Evolutionary conservation across 2,797 vertebrate genomes (phyloP).

Genomic region (Falco concolor): DNA sequence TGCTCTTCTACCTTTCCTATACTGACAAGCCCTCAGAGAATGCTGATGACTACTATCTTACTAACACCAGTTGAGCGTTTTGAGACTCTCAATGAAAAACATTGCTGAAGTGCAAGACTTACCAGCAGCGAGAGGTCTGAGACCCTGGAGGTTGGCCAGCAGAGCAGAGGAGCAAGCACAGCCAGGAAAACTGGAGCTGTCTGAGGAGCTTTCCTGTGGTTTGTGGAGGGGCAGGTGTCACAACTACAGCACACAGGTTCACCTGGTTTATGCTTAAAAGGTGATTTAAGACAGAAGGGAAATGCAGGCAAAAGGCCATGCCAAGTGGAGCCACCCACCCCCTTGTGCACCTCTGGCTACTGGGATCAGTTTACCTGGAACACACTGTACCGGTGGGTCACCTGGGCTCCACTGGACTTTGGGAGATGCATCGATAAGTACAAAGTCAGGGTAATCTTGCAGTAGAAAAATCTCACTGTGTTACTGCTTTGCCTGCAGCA

Average conservation of each 20-base stretch:
- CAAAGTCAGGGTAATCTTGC: not conserved
- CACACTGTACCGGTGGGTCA: not conserved
- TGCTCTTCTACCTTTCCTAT: not conserved
- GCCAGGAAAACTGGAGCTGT: not conserved
- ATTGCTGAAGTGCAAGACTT: not conserved
- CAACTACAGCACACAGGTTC: not conserved
- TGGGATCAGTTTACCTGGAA: not conserved
- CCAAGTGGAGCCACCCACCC: not conserved
- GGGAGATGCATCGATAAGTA: accelerated
- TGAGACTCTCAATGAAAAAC: not conserved
- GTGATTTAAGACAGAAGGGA: not conserved
- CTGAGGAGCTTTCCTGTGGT: not conserved
- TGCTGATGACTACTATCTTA: not conserved
- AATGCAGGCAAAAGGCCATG: not conserved
- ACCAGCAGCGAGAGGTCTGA: accelerated
- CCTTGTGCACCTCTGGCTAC: not conserved
- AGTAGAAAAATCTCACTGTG: not conserved
- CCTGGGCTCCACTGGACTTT: not conserved
- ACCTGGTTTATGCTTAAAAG: not conserved
- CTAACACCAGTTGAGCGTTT: not conserved
- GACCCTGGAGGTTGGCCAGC: not conserved
- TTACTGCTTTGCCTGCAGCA: not conserved
- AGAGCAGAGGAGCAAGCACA: not conserved
- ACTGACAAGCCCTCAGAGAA: accelerated
- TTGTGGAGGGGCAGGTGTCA: not conserved